A percentile compares a stretch with the other conserved stretches of the same genome.
These are phyloP conservation scores for Lasiurus borealis DNA, from an alignment of 2,113 vertebrate species.

Conservation along the genomic window DNA sequence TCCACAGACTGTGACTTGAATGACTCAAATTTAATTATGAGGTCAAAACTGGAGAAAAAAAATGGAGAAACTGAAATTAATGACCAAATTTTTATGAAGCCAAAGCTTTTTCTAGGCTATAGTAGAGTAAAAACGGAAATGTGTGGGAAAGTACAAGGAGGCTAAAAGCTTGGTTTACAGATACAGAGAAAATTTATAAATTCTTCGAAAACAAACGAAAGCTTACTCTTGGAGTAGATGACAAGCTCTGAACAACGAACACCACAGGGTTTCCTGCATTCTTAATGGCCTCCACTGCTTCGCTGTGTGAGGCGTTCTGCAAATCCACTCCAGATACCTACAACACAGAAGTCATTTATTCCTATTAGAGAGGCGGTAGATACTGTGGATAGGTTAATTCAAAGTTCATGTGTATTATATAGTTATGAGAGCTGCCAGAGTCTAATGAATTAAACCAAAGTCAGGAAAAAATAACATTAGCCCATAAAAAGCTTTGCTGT, in stretches of 20 bases:
- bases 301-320: conserved; percentile 92
- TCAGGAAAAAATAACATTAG: neutral
- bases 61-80: neutral
- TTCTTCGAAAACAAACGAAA: neutral
- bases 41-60: neutral
- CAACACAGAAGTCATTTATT: neutral
- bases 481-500: neutral
- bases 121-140: neutral
- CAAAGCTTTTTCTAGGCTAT: neutral
- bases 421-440: neutral
- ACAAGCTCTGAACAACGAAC: conserved; percentile 95
- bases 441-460: neutral
- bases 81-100: neutral
- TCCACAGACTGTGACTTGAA: neutral
- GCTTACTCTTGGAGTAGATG: conserved; percentile 91
- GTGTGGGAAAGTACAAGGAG: neutral
- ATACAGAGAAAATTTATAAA: neutral
- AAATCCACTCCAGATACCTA: conserved; percentile 96
- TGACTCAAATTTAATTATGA: neutral
- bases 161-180: neutral
- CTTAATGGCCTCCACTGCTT: conserved; percentile 96
- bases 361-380: neutral
- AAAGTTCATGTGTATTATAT: neutral
- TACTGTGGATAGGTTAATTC: neutral
- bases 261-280: conserved; percentile 93